Percentiles rank a stretch among this genome's conserved stretches.
These are phyloP conservation scores for Ianthella basta DNA, from an alignment of 37 sponge, comb jelly and placozoan genomes.

Conservation along the genomic window DNA sequence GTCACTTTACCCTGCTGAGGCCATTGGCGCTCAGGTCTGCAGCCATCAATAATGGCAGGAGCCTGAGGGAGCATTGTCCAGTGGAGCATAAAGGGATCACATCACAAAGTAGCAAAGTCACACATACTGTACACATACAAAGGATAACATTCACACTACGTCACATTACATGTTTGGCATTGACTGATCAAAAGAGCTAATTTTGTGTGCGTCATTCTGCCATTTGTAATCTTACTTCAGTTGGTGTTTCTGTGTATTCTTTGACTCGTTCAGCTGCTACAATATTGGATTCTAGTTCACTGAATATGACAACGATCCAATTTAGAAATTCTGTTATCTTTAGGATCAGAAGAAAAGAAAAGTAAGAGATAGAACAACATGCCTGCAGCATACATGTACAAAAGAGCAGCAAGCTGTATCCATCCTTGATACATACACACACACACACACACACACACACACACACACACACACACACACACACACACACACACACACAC, in stretches of 20 bases:
- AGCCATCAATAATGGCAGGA: conserved; percentile 35
- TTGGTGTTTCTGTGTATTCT: conserved; percentile 83
- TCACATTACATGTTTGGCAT: too few species aligned
- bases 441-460: conserved; percentile 22
- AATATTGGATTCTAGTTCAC: conserved; percentile 93
- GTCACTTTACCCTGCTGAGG: conserved; percentile 56
- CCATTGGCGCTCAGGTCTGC: conserved; percentile 49
- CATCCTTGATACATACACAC: too few species aligned
- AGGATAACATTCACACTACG: too few species aligned
- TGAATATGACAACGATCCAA: conserved; percentile 91
- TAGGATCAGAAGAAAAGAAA: not conserved
- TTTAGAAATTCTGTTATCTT: conserved; percentile 83
- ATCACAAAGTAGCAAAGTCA: too few species aligned
- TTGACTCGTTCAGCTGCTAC: conserved; percentile 93
- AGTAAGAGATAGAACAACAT: too few species aligned
- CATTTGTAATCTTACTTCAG: conserved; percentile 54
- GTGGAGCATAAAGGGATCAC: not conserved
- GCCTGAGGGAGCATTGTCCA: conserved; percentile 24
- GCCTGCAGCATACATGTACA: too few species aligned
- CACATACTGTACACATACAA: too few species aligned
- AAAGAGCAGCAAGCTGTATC: too few species aligned
- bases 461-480: conserved; percentile 29
- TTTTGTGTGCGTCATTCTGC: too few species aligned
- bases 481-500: conserved; percentile 29
- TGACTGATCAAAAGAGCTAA: too few species aligned